Percentiles rank a stretch among this genome's conserved stretches.
phyloP scores from a whole-genome alignment of 2,113 vertebrate genomes.

The Sciurus niger region DNA sequence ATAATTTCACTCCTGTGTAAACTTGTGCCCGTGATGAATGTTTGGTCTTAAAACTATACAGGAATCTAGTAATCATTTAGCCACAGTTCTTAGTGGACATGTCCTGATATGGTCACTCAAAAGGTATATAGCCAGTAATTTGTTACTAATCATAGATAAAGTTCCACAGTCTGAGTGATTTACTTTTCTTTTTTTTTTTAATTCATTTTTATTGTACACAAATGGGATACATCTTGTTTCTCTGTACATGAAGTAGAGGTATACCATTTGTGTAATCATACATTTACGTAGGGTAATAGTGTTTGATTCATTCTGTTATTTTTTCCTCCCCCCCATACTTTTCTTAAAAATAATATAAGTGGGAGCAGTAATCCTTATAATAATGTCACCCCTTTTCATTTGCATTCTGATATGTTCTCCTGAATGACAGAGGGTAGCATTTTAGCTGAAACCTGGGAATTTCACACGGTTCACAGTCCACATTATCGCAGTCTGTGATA shows the following conservation, averaged over 20 bases:
- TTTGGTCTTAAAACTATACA: background rate
- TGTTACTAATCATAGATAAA: slow-evolving; percentile 31
- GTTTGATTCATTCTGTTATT: too few relatives aligned
- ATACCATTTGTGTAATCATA: too few relatives aligned
- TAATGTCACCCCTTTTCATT: slow-evolving; percentile 28
- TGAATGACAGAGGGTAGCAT: background rate
- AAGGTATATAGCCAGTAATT: slow-evolving; percentile 11
- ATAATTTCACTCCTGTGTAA: slow-evolving; percentile 6
- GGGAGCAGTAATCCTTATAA: slow-evolving; percentile 57
- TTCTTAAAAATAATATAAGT: slow-evolving; percentile 43
- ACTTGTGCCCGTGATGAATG: background rate
- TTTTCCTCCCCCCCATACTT: background rate
- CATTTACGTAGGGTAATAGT: too few relatives aligned
- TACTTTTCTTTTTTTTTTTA: background rate
- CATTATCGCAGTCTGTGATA: slow-evolving; percentile 23
- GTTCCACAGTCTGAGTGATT: slow-evolving; percentile 8
- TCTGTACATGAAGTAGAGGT: too few relatives aligned
- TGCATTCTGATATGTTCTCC: slow-evolving; percentile 22
- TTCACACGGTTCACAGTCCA: background rate
- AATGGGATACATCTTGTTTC: too few relatives aligned
- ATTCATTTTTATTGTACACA: too few relatives aligned
- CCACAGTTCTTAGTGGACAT: background rate
- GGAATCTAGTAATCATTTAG: slow-evolving; percentile 26
- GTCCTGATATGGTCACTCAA: slow-evolving; percentile 24
- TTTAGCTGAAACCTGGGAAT: background rate